Conservation (phyloP, 2,888 invertebrate genomes). For the Latrodectus elegans region DNA sequence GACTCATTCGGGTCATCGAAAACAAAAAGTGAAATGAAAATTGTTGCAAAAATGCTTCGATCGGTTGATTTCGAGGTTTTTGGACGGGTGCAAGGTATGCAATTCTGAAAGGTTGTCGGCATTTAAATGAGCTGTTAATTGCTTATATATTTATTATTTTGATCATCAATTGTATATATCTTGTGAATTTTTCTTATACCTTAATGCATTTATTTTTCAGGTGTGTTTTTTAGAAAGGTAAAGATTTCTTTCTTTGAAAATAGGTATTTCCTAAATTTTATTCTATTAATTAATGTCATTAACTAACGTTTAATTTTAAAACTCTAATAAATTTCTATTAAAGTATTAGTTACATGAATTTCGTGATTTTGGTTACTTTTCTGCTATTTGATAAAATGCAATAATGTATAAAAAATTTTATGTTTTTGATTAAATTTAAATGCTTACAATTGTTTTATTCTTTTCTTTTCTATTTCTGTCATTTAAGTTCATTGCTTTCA, state of each 20-base stretch:
- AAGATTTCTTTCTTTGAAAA: not conserved
- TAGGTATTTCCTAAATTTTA: not conserved
- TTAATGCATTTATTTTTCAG: conserved; percentile 21
- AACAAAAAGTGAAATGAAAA: conserved; percentile 37
- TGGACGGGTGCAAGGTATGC: conserved; percentile 52
- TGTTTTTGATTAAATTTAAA: not conserved
- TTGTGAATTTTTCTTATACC: not conserved
- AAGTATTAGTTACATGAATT: not conserved
- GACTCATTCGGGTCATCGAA: not conserved
- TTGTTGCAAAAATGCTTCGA: conserved; percentile 43
- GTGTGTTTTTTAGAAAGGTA: conserved; percentile 61
- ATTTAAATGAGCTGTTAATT: not conserved
- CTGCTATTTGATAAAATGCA: not conserved
- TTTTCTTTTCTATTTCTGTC: not conserved
- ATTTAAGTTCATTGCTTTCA: not conserved
- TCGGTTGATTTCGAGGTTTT: conserved; percentile 65
- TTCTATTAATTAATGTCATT: not conserved
- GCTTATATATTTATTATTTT: not conserved
- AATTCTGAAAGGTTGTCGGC: not conserved
- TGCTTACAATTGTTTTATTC: not conserved
- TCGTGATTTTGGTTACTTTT: not conserved
- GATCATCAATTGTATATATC: not conserved
- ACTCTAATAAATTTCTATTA: not conserved
- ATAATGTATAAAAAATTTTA: not conserved
- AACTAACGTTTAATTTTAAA: not conserved